Evolutionary conservation across 2,888 invertebrate genomes (phyloP), one percentile per base, ranked within the genome.

Genomic region (Tenthredo amoena): DNA sequence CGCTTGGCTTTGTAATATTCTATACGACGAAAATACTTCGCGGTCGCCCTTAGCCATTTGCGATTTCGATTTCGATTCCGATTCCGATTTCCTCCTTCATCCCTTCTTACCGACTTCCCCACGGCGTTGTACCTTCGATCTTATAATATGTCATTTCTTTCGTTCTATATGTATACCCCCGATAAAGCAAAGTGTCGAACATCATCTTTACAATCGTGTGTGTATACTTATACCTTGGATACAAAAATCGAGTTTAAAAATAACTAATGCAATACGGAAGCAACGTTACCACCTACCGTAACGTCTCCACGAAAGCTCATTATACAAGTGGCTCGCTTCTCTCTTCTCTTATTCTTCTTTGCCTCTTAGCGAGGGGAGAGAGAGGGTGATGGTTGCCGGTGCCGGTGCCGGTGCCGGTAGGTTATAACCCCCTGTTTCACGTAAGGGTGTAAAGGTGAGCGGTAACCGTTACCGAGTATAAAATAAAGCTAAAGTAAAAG

Each of bases 401-500:
- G n/a, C 50, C n/a, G 62, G 21, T 31, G 68, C 1, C 21, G 62
- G n/a, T 50, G n/a, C 50, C n/a, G 62, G 21, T 26, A 26, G 21
- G 62, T 62, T 62, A 62, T 9, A 55, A 55, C 55, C 62, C 62
- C 62, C 62, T 62, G 62, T 62, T 62, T 62, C 71, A 71, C n/a
- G 71, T 71, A 31, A 15, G 21, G 62, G 62, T 62, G 12, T 37
- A 71, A 74, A 43, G 72, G 18, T 74, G 72, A 74, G 43, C 72
- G 72, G 72, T 43, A 74, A 74, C 40, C 43, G 72, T 74, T 40
- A 31, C 72, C 40, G 43, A 43, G 72, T 74, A 74, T 74, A 74
- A 74, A 74, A 74, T 74, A 74, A 74, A 74, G 72, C 72, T 74
- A 74, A 47, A 77, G 76, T 77, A 77, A 50, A 77, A 77, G 76